A percentile compares a stretch with the other conserved stretches of the same genome.
Evolutionary conservation across 1,140 invertebrate species (phyloP).

Genomic region (Magallana angulata): DNA sequence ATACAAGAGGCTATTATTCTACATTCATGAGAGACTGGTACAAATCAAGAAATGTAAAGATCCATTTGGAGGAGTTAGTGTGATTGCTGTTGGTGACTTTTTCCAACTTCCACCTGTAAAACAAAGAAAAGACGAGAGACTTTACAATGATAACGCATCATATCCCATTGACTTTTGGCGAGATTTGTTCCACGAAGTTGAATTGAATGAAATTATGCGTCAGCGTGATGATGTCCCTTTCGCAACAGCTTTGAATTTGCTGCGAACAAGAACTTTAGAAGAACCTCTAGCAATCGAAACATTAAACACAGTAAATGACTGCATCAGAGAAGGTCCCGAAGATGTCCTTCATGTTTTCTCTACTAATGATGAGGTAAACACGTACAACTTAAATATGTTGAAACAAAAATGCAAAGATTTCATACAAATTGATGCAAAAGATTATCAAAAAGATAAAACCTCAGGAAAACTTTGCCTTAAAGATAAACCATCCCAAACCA

Average conservation of each 20-base stretch:
- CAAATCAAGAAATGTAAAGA: constrained; percentile 39
- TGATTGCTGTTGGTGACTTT: no score
- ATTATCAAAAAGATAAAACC: neutral
- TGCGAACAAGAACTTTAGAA: neutral
- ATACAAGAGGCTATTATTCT: constrained; percentile 13
- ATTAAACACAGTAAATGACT: no score
- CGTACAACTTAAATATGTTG: no score
- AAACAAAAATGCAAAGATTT: constrained; percentile 6
- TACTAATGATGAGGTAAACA: constrained; percentile 26
- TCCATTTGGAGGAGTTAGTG: constrained; percentile 6
- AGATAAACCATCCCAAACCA: neutral
- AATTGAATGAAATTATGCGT: no score
- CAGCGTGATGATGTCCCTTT: no score
- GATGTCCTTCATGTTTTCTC: constrained; percentile 9
- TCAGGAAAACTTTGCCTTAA: constrained; percentile 31
- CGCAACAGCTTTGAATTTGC: no score
- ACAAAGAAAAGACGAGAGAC: no score
- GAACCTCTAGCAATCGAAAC: constrained; percentile 31
- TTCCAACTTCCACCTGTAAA: no score
- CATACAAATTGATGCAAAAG: neutral
- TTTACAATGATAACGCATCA: no score
- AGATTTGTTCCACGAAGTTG: no score
- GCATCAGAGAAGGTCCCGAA: no score
- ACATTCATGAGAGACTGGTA: constrained; percentile 47
- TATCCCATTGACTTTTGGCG: no score